These are phyloP conservation scores for Aeoliscus strigatus DNA, from an alignment of 2,797 vertebrate species.

Conservation along the genomic window DNA sequence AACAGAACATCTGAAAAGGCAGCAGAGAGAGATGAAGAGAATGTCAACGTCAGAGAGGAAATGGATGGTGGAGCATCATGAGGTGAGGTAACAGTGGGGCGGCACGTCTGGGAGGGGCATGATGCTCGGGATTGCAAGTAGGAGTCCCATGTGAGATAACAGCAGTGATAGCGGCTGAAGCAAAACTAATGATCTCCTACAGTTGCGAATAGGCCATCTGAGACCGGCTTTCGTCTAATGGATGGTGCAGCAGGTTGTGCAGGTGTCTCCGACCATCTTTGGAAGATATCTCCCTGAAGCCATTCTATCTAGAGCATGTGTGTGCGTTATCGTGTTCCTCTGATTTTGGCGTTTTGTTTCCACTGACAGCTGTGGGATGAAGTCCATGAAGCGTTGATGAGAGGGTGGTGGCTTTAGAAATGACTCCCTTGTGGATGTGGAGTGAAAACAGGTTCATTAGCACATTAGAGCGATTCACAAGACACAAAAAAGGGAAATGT, in stretches of 20 bases:
- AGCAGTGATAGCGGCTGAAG: constrained; percentile 63
- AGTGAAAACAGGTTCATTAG: constrained; percentile 53
- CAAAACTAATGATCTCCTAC: constrained; percentile 71
- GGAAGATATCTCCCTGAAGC: constrained; percentile 37
- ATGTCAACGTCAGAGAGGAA: constrained; percentile 10
- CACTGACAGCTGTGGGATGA: constrained; percentile 42
- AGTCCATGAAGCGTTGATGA: constrained; percentile 35
- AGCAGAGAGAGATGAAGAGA: constrained; percentile 6
- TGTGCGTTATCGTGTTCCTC: constrained; percentile 4
- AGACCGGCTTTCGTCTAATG: constrained; percentile 52
- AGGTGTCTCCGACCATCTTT: constrained; percentile 54
- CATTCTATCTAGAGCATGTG: constrained; percentile 34
- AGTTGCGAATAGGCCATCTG: constrained; percentile 59
- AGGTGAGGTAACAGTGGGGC: constrained; percentile 22
- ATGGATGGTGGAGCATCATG: constrained; percentile 31
- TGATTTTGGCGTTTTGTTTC: constrained; percentile 35
- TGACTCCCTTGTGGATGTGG: constrained; percentile 24
- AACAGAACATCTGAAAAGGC: neutral
- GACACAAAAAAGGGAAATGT: constrained; percentile 11
- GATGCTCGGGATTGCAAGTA: constrained; percentile 37
- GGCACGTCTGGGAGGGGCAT: constrained; percentile 6
- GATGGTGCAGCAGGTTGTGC: constrained; percentile 39
- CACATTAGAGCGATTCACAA: constrained; percentile 24
- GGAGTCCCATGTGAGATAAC: constrained; percentile 57
- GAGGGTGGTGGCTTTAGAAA: constrained; percentile 17